Conservation (phyloP, 2,888 invertebrate genomes). For the Eupeodes luniger region DNA sequence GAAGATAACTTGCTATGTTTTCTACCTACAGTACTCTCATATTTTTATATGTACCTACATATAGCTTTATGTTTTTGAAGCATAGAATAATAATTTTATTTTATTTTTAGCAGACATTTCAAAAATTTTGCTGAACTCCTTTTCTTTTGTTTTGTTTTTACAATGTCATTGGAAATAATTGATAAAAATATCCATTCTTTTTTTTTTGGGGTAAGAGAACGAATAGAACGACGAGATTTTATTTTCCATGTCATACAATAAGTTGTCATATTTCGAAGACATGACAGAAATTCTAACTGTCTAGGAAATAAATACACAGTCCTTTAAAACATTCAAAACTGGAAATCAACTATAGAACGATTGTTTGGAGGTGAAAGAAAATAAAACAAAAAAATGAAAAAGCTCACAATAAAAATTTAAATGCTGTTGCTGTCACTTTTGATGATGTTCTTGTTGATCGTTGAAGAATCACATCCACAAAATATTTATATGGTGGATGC, state of each 20-base stretch:
- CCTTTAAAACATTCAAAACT: not conserved
- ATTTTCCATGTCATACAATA: conserved; percentile 56
- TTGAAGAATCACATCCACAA: too few species aligned
- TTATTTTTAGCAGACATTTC: conserved; percentile 18
- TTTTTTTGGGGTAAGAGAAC: conserved; percentile 39
- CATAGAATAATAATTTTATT: conserved; percentile 38
- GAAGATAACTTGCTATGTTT: not conserved
- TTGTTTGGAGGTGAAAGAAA: too few species aligned
- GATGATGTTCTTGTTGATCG: too few species aligned
- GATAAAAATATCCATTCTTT: conserved; percentile 69
- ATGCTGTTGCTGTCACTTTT: too few species aligned
- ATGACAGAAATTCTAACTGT: conserved; percentile 55
- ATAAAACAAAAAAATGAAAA: too few species aligned
- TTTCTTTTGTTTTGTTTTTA: conserved; percentile 12
- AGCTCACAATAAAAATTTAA: too few species aligned
- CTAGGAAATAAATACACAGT: not conserved
- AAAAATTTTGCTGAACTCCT: conserved; percentile 56
- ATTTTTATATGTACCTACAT: conserved; percentile 2
- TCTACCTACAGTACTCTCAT: too few species aligned
- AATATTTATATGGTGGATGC: too few species aligned
- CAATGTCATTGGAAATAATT: conserved; percentile 73
- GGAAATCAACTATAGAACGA: not conserved
- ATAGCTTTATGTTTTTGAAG: not conserved
- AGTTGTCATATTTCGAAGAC: conserved; percentile 65
- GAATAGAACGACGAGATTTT: conserved; percentile 32